These are phyloP conservation scores for Microcebus tavaratra DNA, from an alignment of 2,113 vertebrate species.

Conservation along the genomic window DNA sequence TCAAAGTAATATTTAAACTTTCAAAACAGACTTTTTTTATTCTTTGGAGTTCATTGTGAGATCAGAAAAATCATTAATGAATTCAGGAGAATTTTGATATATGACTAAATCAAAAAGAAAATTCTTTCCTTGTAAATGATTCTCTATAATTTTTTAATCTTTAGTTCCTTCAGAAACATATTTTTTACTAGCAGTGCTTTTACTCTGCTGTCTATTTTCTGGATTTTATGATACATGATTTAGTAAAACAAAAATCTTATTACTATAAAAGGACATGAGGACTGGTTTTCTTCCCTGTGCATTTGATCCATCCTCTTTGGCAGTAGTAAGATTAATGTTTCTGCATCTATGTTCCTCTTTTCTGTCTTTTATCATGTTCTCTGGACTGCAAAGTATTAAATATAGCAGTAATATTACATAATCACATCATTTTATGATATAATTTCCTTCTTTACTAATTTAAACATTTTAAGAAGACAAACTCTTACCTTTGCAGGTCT, in stretches of 20 bases:
- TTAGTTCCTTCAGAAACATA: not conserved
- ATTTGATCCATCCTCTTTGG: constrained; percentile 52
- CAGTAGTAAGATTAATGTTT: constrained; percentile 49
- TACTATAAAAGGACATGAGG: not conserved
- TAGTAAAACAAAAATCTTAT: constrained; percentile 51
- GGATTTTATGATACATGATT: constrained; percentile 12
- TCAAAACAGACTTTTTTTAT: constrained; percentile 59
- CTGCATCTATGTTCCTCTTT: constrained; percentile 24
- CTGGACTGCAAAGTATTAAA: constrained; percentile 58
- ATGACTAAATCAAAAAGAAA: not conserved
- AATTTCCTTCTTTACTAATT: constrained; percentile 48
- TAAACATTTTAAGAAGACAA: constrained; percentile 61
- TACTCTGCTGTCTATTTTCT: not conserved
- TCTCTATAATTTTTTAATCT: not conserved
- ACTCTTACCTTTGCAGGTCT: constrained; percentile 67
- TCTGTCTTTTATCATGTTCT: constrained; percentile 55
- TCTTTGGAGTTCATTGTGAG: not conserved
- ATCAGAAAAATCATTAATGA: constrained; percentile 22
- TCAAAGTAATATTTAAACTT: constrained; percentile 66
- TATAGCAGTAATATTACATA: constrained; percentile 11
- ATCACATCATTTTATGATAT: constrained; percentile 12
- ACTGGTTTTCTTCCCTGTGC: constrained; percentile 45
- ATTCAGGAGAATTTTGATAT: not conserved
- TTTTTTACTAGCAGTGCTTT: constrained; percentile 42
- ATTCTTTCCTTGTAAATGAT: not conserved